Conservation (phyloP, 2,113 vertebrate genomes). For the Chrysochloris asiatica region DNA sequence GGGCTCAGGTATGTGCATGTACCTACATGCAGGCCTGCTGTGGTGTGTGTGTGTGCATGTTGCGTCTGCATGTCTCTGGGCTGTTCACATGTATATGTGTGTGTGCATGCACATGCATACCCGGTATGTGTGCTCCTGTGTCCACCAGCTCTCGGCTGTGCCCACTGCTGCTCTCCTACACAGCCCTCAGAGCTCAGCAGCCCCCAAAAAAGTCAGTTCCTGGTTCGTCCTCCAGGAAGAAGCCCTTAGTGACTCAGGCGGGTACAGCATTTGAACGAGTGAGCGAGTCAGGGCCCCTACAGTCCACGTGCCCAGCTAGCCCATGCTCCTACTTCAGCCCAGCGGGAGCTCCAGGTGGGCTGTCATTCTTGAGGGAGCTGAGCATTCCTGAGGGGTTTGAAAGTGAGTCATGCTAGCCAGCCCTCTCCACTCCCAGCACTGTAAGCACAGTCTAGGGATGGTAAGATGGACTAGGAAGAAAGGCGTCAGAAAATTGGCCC, state of each 20-base stretch:
- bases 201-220: background rate
- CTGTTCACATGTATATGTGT: background rate
- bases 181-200: background rate
- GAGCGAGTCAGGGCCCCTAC: background rate
- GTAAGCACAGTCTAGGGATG: rapidly evolving
- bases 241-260: background rate
- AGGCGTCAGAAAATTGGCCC: background rate
- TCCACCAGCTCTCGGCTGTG: background rate
- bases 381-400: background rate
- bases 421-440: background rate
- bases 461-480: background rate
- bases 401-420: background rate
- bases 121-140: too few species aligned
- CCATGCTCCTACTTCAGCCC: rapidly evolving
- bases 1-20: slow-evolving; percentile 40
- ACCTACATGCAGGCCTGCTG: background rate
- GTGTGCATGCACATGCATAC: background rate
- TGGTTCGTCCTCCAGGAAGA: background rate
- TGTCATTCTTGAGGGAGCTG: background rate
- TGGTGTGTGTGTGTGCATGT: background rate
- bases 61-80: background rate
- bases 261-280: background rate
- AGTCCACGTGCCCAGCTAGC: background rate
- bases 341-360: background rate
- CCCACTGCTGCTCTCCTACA: background rate